These are phyloP conservation scores for Drosophila asahinai DNA, from an alignment of 1,140 invertebrate species.

Conservation along the genomic window DNA sequence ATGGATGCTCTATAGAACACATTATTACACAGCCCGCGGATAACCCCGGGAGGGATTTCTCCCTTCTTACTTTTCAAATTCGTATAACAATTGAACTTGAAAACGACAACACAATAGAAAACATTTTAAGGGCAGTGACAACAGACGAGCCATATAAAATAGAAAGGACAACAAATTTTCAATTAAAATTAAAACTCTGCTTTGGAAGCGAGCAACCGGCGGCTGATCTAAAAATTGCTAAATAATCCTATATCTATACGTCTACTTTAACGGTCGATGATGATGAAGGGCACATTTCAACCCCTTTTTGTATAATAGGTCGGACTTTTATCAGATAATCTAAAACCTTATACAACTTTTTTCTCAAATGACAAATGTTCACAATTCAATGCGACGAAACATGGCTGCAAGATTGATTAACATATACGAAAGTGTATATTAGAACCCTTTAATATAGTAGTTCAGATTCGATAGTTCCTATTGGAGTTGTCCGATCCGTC, in stretches of 20 bases:
- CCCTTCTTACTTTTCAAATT: slow-evolving; percentile 31
- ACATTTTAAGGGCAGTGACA: slow-evolving; percentile 41
- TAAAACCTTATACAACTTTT: neutral
- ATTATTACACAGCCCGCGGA: slow-evolving; percentile 48
- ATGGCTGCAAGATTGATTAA: neutral
- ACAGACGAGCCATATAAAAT: slow-evolving; percentile 18
- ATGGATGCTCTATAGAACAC: slow-evolving; percentile 30
- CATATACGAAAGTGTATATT: neutral
- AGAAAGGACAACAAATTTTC: slow-evolving; percentile 61
- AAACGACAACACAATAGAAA: slow-evolving; percentile 69
- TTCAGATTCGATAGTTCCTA: too few relatives aligned
- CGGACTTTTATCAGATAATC: slow-evolving; percentile 8
- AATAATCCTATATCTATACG: slow-evolving; percentile 68
- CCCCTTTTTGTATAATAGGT: slow-evolving; percentile 12
- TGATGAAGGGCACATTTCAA: slow-evolving; percentile 3
- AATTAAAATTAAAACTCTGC: slow-evolving; percentile 59
- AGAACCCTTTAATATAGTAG: too few relatives aligned
- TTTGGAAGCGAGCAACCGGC: slow-evolving; percentile 6
- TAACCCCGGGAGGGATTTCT: slow-evolving; percentile 23
- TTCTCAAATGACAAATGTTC: slow-evolving; percentile 1
- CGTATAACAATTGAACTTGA: slow-evolving; percentile 65
- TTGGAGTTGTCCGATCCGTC: too few relatives aligned
- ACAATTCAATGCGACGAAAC: neutral
- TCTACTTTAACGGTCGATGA: slow-evolving; percentile 36
- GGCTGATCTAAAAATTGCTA: slow-evolving; percentile 34